Conservation (phyloP, 2,797 vertebrate genomes). For the Sebastes jordani region DNA sequence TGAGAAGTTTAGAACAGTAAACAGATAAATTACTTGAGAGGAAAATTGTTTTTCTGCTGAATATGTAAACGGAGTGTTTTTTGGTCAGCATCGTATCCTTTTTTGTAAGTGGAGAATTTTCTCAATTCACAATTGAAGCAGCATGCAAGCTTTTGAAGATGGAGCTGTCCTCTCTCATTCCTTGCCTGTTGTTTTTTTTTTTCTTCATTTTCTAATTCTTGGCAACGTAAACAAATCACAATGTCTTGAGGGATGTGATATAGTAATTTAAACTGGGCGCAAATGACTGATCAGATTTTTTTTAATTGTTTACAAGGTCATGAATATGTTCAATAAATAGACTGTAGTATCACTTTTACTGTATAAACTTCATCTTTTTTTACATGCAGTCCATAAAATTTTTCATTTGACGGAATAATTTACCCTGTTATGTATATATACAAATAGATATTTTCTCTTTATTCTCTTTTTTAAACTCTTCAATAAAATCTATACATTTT, state of each 20-base stretch:
- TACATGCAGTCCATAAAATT: constrained; percentile 99
- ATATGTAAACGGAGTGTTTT: constrained; percentile 99
- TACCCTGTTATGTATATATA: constrained; percentile 99
- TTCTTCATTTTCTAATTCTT: constrained; percentile 93
- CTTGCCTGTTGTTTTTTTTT: constrained; percentile 79
- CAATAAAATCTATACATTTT: constrained; percentile 99
- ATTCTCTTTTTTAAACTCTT: constrained; percentile 95
- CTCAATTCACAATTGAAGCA: constrained; percentile 99
- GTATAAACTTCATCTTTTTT: constrained; percentile 99
- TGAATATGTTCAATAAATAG: constrained; percentile 99
- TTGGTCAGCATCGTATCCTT: constrained; percentile 90
- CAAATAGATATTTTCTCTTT: constrained; percentile 99
- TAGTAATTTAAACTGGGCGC: constrained; percentile 96
- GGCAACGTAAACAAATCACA: constrained; percentile 99
- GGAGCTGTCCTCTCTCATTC: constrained; percentile 77
- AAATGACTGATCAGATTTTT: constrained; percentile 93
- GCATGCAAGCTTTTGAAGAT: constrained; percentile 97
- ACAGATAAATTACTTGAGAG: constrained; percentile 98
- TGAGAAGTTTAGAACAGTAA: constrained; percentile 99
- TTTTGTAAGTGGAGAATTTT: constrained; percentile 92
- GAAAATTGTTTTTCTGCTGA: constrained; percentile 94
- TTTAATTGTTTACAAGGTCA: constrained; percentile 98
- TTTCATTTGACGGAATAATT: constrained; percentile 99
- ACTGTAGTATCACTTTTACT: constrained; percentile 99
- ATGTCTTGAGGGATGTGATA: constrained; percentile 97